phyloP scores from a whole-genome alignment of 2,797 vertebrate genomes.

The Sciurus vulgaris region DNA sequence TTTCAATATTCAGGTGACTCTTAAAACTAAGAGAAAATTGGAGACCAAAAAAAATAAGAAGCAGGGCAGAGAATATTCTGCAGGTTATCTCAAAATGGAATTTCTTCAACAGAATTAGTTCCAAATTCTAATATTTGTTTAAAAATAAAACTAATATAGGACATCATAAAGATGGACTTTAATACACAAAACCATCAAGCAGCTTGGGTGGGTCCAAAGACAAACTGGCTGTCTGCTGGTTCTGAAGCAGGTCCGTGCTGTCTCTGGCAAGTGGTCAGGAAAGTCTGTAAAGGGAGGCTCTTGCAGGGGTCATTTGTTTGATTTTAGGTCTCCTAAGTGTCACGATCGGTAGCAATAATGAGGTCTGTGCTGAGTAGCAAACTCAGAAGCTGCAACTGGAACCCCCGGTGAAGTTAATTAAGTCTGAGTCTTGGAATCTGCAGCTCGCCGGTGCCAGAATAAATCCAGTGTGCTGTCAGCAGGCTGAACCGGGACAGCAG shows the following conservation, averaged over 20 bases:
- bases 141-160: neutral
- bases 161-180: neutral
- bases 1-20: slow-evolving; percentile 23
- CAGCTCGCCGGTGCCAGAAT: slow-evolving; percentile 13
- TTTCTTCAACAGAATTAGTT: neutral
- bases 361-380: neutral
- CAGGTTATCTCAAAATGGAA: neutral
- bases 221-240: neutral
- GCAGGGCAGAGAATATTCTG: neutral
- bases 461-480: slow-evolving; percentile 55
- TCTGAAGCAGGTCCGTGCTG: neutral
- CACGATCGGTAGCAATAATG: neutral
- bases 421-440: neutral
- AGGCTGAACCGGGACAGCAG: neutral
- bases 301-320: neutral
- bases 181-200: neutral
- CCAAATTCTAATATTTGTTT: neutral
- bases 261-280: neutral
- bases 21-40: neutral
- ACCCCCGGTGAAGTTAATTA: slow-evolving; percentile 29
- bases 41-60: neutral
- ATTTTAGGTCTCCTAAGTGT: neutral
- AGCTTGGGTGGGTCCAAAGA: neutral
- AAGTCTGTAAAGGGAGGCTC: neutral
- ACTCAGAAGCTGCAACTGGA: neutral